Evolutionary conservation across 1,140 invertebrate genomes (phyloP), one percentile per base, ranked within the genome.

Genomic region (Orussus abietinus): DNA sequence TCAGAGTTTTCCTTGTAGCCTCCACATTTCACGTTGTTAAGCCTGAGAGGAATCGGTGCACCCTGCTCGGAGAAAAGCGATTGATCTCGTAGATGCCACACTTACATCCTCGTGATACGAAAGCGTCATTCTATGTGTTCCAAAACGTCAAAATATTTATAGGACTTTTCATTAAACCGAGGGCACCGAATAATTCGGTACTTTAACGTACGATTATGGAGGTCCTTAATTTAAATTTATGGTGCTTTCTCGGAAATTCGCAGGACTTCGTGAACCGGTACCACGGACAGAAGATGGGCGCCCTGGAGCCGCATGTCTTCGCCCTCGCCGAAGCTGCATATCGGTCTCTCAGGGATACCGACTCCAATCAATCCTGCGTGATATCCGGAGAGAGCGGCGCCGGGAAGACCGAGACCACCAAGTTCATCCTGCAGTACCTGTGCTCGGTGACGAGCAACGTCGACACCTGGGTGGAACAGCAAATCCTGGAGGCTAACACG

Each of bases 321-420:
- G 90, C 90, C 4, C 72, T 94, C 39, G 90, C 90, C 3, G 89
- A 94, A 72, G 86, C 90, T 5, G 86, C 90, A 0, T 92, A 93
- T 71, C 82, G 80, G 29, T 86, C 83, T 5, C 67, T 84, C 32
- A 77, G 79, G 64, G 77, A 74, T 29, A 66, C 68, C n/a, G 74
- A 68, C 21, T 62, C 62, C 41, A 81, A 83, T 62, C 89, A 98
- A 75, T 95, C 92, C 22, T 91, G 95, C 59, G 90, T 99, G 13
- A 98, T 98, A 77, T 95, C 90, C 26, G 96, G 96, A 2, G 96
- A 99, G 72, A 95, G 90, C 51, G 96, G 96, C 1, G 93, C 96
- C 9, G 96, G 96, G 13, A 98, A 98, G 77, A 97, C 94, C 1
- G 93, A 97, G 70, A 93, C 87, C 17, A 96, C 92, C 2, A 94